Conservation (phyloP, 2,113 vertebrate species). For the Notarius lentiginosus region DNA sequence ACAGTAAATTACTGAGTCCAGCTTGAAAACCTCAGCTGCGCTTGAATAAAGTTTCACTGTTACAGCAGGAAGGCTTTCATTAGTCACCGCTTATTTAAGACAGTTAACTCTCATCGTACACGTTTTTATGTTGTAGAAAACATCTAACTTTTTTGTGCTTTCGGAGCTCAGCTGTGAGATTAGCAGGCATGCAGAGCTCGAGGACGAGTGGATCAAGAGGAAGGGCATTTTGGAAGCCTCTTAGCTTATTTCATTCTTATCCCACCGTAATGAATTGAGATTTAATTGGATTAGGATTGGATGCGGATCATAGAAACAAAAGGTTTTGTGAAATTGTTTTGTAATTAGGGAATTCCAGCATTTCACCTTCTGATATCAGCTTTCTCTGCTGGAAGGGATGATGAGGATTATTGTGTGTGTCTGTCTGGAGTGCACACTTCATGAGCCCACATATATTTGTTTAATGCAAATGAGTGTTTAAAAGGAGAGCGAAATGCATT, state of each 20-base stretch:
- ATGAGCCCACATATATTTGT: background rate
- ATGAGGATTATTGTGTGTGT: slow-evolving; percentile 30
- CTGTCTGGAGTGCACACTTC: background rate
- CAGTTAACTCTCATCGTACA: background rate
- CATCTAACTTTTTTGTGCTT: background rate
- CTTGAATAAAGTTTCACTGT: slow-evolving; percentile 11
- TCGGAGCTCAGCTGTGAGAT: background rate
- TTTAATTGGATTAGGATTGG: slow-evolving; percentile 56
- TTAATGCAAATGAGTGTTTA: background rate
- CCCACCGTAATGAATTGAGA: slow-evolving; percentile 59
- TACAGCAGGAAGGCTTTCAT: background rate
- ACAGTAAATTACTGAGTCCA: slow-evolving; percentile 36
- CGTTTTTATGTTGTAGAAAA: background rate
- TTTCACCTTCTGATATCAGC: slow-evolving; percentile 26
- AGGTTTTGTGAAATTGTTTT: slow-evolving; percentile 50
- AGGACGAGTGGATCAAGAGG: background rate
- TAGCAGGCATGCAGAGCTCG: background rate
- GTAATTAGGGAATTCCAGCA: slow-evolving; percentile 50
- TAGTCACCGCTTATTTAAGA: background rate
- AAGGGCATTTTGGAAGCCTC: slow-evolving; percentile 33
- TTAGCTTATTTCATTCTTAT: slow-evolving; percentile 28
- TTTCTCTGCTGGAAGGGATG: slow-evolving; percentile 16
- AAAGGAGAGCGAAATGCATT: background rate
- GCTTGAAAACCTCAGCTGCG: slow-evolving; percentile 4
- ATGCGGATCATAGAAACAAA: slow-evolving; percentile 53